Base-by-base conservation (phyloP, 2,113 vertebrate species). In the Hippoglossus stenolepis region DNA sequence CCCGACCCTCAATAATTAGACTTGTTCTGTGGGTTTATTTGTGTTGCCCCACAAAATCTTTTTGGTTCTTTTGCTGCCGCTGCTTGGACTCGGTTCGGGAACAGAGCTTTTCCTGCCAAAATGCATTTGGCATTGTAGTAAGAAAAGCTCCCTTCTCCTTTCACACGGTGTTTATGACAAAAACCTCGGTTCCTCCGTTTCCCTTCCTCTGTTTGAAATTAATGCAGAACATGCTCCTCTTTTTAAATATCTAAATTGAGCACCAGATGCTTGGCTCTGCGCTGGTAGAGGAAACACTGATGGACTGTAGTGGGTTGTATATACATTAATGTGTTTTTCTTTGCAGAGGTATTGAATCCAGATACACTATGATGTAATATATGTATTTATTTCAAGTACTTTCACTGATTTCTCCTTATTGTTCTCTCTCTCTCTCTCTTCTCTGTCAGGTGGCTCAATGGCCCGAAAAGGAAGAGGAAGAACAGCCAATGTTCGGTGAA, bases 401-500 rank as follows among this genome's bases (percentile, higher is more conserved):
- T 54, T 69, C 2, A 35, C 28, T 60, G 0, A 17, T 26, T n/a
- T 64, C 1, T 64, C 28, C 15, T 3, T 18, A 31, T 23, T 72
- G 0, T 31, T 31, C 28, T 31, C 28, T 31, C 28, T 28, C 28
- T 28, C 28, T 31, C 28, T 31, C 28, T 31, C 67, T 56, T 64
- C 6, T 83, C 85, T 75, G 61, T 81, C 93, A 97, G 97, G 96
- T 97, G 97, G 95, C 97, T 96, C 96, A 96, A 98, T 99, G 97
- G 96, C 93, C 92, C 94, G 88, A 98, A 98, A 93, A 96, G 97
- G 94, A 98, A 98, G 95, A 97, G 97, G 94, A 98, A 98, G 95
- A 98, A 96, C 95, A 98, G 97, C 95, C 97, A 97, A 96, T 98
- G 97, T 97, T 97, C 97, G 94, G 94, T 98, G 95, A 99, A 98